Evolutionary conservation across 2,797 vertebrate genomes (phyloP).

Genomic region (Hippopotamyrus pictus): DNA sequence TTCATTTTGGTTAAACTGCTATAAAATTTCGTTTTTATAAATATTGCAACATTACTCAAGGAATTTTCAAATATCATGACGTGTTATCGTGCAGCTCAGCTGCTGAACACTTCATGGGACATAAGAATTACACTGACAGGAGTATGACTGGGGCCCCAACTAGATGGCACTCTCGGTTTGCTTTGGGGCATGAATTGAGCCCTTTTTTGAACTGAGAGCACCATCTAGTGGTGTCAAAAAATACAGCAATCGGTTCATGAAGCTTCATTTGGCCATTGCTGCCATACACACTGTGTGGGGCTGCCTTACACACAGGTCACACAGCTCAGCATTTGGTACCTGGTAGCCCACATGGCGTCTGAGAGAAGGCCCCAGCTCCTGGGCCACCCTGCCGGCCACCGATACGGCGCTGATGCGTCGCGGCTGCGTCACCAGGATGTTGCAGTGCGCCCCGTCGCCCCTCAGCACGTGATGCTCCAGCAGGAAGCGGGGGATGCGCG

Average conservation of each 20-base stretch:
- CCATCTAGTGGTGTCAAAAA: not conserved
- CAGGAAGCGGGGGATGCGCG: slow-evolving; percentile 84
- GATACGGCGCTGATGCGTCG: slow-evolving; percentile 92
- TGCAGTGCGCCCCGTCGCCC: slow-evolving; percentile 75
- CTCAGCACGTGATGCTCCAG: slow-evolving; percentile 72
- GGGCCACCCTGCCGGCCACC: slow-evolving; percentile 81
- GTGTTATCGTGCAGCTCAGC: not conserved
- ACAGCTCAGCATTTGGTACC: slow-evolving; percentile 48
- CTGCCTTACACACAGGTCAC: not conserved
- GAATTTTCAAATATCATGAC: not conserved
- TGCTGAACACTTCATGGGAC: not conserved
- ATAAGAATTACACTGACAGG: not conserved
- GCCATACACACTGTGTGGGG: not conserved
- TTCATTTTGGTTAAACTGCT: not conserved
- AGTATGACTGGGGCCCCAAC: not conserved
- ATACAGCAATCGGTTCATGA: not conserved
- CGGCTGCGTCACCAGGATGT: slow-evolving; percentile 88
- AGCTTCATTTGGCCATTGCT: not conserved
- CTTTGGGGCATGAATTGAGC: not conserved
- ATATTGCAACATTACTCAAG: not conserved
- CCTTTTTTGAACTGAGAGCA: not conserved
- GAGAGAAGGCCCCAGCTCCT: slow-evolving; percentile 83
- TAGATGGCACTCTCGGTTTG: not conserved
- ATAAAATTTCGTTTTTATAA: not conserved
- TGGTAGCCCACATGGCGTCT: slow-evolving; percentile 82